These are phyloP conservation scores for Eubasilissa regina DNA, from an alignment of 1,140 invertebrate species.

Conservation along the genomic window DNA sequence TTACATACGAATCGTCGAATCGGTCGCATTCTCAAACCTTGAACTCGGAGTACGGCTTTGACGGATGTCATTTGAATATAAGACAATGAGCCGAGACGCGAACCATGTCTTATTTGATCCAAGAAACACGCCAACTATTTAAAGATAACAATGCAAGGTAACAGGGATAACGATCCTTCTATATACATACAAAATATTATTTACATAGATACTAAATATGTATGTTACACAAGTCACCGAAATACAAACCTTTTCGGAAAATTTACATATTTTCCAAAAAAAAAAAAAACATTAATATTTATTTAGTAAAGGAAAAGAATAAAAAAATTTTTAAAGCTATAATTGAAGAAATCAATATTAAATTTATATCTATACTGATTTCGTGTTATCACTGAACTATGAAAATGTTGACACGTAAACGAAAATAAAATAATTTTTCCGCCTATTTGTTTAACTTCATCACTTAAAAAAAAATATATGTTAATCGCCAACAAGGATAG, in stretches of 20 bases:
- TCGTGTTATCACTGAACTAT: background rate
- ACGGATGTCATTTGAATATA: constrained; percentile 46
- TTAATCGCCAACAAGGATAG: background rate
- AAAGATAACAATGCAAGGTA: constrained; percentile 41
- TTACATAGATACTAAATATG: background rate
- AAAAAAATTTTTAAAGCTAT: no score
- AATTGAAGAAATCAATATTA: background rate
- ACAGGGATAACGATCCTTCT: constrained; percentile 19
- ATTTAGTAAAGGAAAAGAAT: no score
- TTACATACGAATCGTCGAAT: constrained; percentile 45
- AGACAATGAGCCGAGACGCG: constrained; percentile 43
- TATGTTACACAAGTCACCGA: background rate
- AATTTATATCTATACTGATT: background rate
- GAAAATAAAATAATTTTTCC: no score
- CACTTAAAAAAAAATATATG: background rate
- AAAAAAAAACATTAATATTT: no score
- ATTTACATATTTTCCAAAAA: no score
- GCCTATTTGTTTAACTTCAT: no score
- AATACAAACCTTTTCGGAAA: background rate
- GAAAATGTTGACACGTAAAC: no score
- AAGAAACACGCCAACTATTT: constrained; percentile 34
- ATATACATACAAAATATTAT: constrained; percentile 24
- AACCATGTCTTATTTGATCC: constrained; percentile 21
- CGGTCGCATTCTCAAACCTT: constrained; percentile 38
- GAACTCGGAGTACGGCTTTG: constrained; percentile 25